A percentile compares a stretch with the other conserved stretches of the same genome.
Evolutionary conservation across 2,113 vertebrate species (phyloP).

Genomic region (Pitta sordida): DNA sequence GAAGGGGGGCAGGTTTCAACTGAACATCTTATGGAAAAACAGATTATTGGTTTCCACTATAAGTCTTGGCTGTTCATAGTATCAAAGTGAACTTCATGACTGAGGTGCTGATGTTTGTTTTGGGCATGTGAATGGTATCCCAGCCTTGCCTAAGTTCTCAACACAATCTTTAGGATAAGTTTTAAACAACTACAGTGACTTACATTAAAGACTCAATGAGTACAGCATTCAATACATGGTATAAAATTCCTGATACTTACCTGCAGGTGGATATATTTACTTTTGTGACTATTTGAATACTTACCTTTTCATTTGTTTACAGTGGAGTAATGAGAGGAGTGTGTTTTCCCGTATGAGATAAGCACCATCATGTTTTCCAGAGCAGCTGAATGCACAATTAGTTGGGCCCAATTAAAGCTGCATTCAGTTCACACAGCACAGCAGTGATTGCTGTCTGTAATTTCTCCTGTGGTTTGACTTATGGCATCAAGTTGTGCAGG

Average conservation of each 20-base stretch:
- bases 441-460: neutral
- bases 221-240: neutral
- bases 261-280: neutral
- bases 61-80: neutral
- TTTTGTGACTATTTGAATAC: neutral
- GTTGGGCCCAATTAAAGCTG: slow-evolving; percentile 19
- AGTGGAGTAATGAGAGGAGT: neutral
- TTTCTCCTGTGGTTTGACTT: slow-evolving; percentile 35
- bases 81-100: neutral
- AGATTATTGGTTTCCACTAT: neutral
- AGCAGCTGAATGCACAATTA: slow-evolving; percentile 36
- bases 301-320: neutral
- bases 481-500: neutral
- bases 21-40: neutral
- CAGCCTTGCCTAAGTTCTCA: neutral
- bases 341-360: slow-evolving; percentile 5
- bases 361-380: neutral
- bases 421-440: neutral
- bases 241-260: neutral
- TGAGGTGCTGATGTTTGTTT: neutral
- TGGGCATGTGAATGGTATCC: neutral
- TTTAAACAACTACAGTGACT: neutral
- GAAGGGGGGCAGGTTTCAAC: neutral
- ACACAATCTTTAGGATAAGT: neutral
- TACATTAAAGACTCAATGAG: neutral